These are phyloP conservation scores for Nothocercus nigrocapillus DNA, from an alignment of 2,113 vertebrate species.

Conservation along the genomic window DNA sequence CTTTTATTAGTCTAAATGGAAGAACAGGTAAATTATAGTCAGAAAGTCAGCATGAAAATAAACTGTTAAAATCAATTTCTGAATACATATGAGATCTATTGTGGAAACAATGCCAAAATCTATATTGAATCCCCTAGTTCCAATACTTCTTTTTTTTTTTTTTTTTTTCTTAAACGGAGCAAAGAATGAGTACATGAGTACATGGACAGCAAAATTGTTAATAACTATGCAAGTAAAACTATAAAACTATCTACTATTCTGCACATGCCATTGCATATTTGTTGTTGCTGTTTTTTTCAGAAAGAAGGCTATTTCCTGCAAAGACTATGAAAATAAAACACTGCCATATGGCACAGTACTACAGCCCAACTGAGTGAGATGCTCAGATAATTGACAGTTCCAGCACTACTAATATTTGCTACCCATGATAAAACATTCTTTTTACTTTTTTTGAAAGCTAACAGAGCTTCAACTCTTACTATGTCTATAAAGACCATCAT, in stretches of 20 bases:
- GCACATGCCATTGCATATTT: neutral
- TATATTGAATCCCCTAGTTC: neutral
- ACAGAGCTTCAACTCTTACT: neutral
- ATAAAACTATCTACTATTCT: neutral
- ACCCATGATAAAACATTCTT: neutral
- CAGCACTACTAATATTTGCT: neutral
- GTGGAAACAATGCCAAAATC: neutral
- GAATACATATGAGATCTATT: neutral
- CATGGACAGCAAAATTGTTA: neutral
- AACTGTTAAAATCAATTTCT: neutral
- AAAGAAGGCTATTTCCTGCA: neutral
- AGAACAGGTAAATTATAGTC: neutral
- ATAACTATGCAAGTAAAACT: neutral
- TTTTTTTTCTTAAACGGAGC: neutral
- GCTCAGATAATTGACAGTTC: neutral
- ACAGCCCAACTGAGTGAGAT: neutral
- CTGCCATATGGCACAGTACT: neutral
- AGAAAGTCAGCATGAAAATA: neutral
- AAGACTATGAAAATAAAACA: neutral
- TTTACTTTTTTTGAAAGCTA: neutral
- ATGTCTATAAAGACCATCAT: neutral
- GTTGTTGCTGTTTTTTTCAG: neutral
- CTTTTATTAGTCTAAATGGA: slow-evolving; percentile 83
- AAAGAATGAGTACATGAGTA: neutral
- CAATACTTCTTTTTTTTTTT: neutral